Evolutionary conservation across 1,140 invertebrate species (phyloP), one percentile per base, ranked within the genome.

Genomic region (Globodera ellingtonae): DNA sequence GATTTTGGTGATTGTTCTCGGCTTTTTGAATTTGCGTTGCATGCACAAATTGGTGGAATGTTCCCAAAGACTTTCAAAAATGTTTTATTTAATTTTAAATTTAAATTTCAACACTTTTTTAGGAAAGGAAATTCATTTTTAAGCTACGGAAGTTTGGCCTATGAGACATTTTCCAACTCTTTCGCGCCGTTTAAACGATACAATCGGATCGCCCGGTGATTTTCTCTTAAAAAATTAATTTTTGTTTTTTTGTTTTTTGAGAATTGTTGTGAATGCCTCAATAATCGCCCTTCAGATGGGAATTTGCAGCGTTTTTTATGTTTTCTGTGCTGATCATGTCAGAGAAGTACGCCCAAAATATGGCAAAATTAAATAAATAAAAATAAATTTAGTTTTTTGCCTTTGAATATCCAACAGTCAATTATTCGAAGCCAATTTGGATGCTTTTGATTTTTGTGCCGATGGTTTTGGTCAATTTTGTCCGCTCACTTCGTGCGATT

Each of bases 281-380:
- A 81, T 84, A 10, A 79, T 84, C 73, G 48, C 67, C 15, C 52
- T 87, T 35, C 86, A 87, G 79, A 72, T 87, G 24, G 86, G 86
- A 21, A 87, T 87, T 35, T 88, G 86, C 72, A 81, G 82, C 74
- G 86, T 88, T 46, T 88, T 87, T 72, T 88, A 88, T 76, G 86
- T 87, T 47, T 87, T 87, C 67, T 82, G 86, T 18, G 84, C 80
- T 2, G 75, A 81, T 10, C 86, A 88, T 72, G 46, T 85, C 18
- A 78, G 84, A 74, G 86, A 87, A 77, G 85, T 87, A 50, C 67
- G 18, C 13, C 24, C 24, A 56, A 46, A 52, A 44, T 50, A 81
- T 80, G 9, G 8, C 67, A 69, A n/a, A 47, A 9, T 65, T 13
- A 48, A 52, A 13, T 15, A 76, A 52, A 47, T 50, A 6, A 24